Conservation (phyloP, 1,140 invertebrate species). For the Araneus ventricosus region DNA sequence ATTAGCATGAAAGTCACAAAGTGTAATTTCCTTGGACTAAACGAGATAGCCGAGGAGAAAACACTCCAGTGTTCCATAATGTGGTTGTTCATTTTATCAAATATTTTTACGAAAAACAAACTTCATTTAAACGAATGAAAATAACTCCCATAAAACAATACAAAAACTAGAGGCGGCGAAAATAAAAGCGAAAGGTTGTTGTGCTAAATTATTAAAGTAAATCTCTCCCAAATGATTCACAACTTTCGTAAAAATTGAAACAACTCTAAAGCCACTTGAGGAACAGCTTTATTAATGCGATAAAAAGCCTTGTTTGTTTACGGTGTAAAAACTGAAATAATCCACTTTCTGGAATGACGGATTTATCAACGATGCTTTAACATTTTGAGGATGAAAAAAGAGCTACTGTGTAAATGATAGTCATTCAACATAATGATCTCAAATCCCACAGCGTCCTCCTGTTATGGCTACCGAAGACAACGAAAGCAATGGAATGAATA, state of each 20-base stretch:
- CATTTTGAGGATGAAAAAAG: background rate
- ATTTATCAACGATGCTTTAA: background rate
- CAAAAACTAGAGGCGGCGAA: background rate
- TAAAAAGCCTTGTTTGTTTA: conserved; percentile 4
- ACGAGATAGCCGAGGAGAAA: too few species aligned
- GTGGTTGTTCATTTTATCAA: too few species aligned
- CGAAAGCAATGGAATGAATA: conserved; percentile 1
- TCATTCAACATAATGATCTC: conserved; percentile 3
- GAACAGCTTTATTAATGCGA: conserved; percentile 14
- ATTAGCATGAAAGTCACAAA: too few species aligned
- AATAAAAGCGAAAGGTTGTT: background rate
- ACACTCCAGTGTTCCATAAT: too few species aligned
- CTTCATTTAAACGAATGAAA: background rate
- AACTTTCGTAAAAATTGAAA: conserved; percentile 19
- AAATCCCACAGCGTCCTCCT: background rate
- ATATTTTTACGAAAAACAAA: background rate
- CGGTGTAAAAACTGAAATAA: background rate
- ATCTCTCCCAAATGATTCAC: conserved; percentile 7
- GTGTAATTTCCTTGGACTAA: too few species aligned
- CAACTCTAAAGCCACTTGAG: background rate
- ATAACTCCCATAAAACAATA: background rate
- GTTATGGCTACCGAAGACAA: background rate
- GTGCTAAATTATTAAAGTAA: background rate
- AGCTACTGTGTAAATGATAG: background rate
- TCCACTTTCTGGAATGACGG: background rate